Conservation (phyloP, 1,140 invertebrate genomes). For the Notospermus geniculatus region DNA sequence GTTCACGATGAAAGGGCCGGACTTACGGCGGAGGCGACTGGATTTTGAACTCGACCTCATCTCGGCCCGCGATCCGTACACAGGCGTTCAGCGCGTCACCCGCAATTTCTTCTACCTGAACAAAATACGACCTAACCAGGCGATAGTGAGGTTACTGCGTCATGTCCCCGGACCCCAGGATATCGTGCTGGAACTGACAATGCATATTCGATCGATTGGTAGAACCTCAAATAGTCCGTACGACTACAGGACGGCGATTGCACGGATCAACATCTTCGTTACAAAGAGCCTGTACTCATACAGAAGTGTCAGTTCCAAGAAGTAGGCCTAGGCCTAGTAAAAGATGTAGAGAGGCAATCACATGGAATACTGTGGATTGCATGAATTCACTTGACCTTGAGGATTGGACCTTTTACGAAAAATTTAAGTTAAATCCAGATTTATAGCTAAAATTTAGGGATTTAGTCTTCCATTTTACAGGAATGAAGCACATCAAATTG, state of each 20-base stretch:
- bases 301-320: too few species aligned
- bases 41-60: constrained; percentile 73
- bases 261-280: constrained; percentile 9
- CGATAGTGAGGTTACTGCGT: constrained; percentile 69
- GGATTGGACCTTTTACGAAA: too few species aligned
- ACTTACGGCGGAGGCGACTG: constrained; percentile 65
- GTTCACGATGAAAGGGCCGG: constrained; percentile 81
- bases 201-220: constrained; percentile 65
- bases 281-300: constrained; percentile 1
- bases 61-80: constrained; percentile 27
- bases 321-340: too few species aligned
- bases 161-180: constrained; percentile 82
- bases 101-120: constrained; percentile 36
- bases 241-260: background rate
- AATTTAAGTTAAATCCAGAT: too few species aligned
- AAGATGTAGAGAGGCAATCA: too few species aligned
- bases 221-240: background rate
- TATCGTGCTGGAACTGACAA: constrained; percentile 78
- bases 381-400: too few species aligned
- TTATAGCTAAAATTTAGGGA: too few species aligned
- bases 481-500: too few species aligned
- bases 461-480: too few species aligned
- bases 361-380: too few species aligned
- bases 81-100: constrained; percentile 30
- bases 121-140: constrained; percentile 61